Percentiles rank a stretch among this genome's conserved stretches.
phyloP scores from a whole-genome alignment of 1,140 invertebrate species.

The Lasaia peninsularis region DNA sequence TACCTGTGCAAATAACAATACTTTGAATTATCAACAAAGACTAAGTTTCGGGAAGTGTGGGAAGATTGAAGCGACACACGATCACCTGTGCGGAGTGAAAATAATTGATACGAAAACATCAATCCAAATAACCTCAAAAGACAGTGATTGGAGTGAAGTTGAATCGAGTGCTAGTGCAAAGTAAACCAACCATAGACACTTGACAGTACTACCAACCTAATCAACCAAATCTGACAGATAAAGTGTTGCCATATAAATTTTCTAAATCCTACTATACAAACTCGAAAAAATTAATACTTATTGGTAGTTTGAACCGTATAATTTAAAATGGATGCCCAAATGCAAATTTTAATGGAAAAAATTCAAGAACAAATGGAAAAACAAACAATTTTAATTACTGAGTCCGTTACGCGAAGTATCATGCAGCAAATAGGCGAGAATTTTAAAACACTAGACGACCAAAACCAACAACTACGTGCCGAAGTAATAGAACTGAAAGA shows the following conservation, averaged over 20 bases:
- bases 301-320: neutral
- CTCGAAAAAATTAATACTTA: neutral
- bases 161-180: neutral
- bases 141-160: neutral
- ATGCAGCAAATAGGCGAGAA: constrained; percentile 8
- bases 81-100: neutral
- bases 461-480: constrained; percentile 1
- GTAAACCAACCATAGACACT: neutral
- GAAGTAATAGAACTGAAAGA: constrained; percentile 13
- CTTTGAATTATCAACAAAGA: neutral
- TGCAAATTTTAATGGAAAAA: constrained; percentile 18
- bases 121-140: neutral
- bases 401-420: constrained; percentile 15
- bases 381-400: constrained; percentile 13
- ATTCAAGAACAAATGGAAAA: constrained; percentile 17
- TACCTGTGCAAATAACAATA: neutral
- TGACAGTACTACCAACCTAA: neutral
- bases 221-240: constrained; percentile 2
- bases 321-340: constrained; percentile 13
- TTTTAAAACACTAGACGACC: constrained; percentile 8
- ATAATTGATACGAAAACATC: neutral
- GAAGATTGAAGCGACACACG: neutral
- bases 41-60: neutral
- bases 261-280: neutral
- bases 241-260: constrained; percentile 4